Evolutionary conservation across 2,888 invertebrate species (phyloP).

Genomic region (Oegoconia quadripuncta): DNA sequence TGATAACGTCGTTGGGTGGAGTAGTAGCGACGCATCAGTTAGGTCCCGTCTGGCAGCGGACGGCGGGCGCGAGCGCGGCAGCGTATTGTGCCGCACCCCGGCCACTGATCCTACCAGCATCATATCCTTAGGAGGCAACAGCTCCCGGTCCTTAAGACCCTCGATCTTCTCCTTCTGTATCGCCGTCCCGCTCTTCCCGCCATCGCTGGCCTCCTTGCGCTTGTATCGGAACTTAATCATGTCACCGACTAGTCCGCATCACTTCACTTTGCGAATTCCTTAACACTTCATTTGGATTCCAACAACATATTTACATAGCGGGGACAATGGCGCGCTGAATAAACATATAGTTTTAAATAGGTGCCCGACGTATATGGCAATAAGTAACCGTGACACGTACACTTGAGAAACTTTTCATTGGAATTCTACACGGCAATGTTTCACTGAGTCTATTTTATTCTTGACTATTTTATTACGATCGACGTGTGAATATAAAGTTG

Average conservation of each 20-base stretch:
- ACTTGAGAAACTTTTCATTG: constrained; percentile 53
- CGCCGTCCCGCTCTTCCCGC: constrained; percentile 51
- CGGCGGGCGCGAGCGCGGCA: constrained; percentile 61
- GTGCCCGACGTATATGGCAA: constrained; percentile 48
- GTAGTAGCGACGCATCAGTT: constrained; percentile 38
- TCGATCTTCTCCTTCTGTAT: constrained; percentile 74
- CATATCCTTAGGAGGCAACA: constrained; percentile 70
- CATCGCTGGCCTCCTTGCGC: constrained; percentile 76
- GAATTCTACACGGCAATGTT: constrained; percentile 49
- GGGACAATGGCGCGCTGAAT: constrained; percentile 59
- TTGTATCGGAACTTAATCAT: constrained; percentile 85
- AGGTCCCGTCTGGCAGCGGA: constrained; percentile 47
- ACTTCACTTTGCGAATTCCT: constrained; percentile 36
- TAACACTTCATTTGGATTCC: constrained; percentile 33
- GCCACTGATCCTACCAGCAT: constrained; percentile 58
- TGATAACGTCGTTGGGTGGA: constrained; percentile 57
- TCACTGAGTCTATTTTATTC: constrained; percentile 23
- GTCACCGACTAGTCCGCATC: constrained; percentile 58
- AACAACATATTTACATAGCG: constrained; percentile 28
- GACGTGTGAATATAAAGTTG: constrained; percentile 19
- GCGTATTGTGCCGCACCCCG: constrained; percentile 65
- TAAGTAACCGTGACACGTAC: constrained; percentile 69
- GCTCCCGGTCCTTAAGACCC: constrained; percentile 60
- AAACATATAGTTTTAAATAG: constrained; percentile 20
- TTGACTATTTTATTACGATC: constrained; percentile 11